Base-by-base conservation (phyloP, 2,888 invertebrate species). In the Atherix ibis region DNA sequence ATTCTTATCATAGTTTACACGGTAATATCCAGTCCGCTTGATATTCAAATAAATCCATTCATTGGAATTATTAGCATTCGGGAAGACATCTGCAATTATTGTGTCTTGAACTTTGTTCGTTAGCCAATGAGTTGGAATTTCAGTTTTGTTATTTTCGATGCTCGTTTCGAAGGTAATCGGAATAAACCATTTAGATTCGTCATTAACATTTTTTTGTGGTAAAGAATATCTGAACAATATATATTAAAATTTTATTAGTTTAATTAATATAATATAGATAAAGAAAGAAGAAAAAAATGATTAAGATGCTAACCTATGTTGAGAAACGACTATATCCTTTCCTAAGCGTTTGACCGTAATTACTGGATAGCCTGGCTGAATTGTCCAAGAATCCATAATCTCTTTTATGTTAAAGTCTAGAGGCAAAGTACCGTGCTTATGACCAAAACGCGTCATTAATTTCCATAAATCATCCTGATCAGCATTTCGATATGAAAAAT, bases 381-480 rank as follows among this genome's bases (percentile, higher is more conserved):
- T 52, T 1, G 73, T 73, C 78, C 78, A 79, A 1, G 71, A 66
- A 45, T 71, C 67, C 77, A 79, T 77, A 8, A 78, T 66, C 32
- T 61, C 54, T 45, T 67, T 68, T 25, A 75, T 63, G 4, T 63
- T 63, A 37, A 69, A 46, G 17, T 61, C 51, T 9, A 47, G 40
- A 4, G 60, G 53, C 31, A 67, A 43, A 1, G 57, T 57, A 8
- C 51, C 50, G 32, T 53, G 53, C 4, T 50, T 48, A 32, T 64
- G 63, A 0, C 64, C 76, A 45, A 68, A 67, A 36, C 67, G 63
- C 0, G 73, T 72, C 43, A 81, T 61, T 10, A 67, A 63, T 10
- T 63, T 54, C 73, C 80, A 81, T n/a, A 83, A 58, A 49, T 81
- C 76, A 43, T 60, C 47, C 17, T 57, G 72, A 41, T 71, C 67